Evolutionary conservation across 1,140 invertebrate genomes (phyloP).

Genomic region (Eupristina koningsbergeri): DNA sequence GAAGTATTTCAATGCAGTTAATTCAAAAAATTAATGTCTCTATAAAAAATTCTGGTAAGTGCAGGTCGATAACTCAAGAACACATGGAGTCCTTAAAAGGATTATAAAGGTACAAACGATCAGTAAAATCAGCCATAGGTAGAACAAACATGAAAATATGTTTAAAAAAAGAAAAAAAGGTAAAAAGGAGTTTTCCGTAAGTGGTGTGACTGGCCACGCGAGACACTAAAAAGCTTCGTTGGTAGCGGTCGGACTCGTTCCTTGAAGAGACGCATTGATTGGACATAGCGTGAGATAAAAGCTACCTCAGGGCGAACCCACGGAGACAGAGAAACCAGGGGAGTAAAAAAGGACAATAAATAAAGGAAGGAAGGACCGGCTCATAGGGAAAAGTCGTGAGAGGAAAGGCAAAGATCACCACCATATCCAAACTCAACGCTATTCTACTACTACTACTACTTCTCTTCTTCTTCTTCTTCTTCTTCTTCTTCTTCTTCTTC

Average conservation of each 20-base stretch:
- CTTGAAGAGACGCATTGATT: constrained; percentile 32
- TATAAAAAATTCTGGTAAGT: neutral
- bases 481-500: no score
- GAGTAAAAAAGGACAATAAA: neutral
- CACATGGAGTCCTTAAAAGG: neutral
- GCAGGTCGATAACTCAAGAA: neutral
- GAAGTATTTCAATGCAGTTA: no score
- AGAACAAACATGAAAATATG: neutral
- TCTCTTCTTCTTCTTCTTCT: no score
- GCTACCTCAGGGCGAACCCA: neutral
- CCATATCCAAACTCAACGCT: constrained; percentile 50
- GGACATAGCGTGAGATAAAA: neutral
- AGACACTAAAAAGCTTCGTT: constrained; percentile 51
- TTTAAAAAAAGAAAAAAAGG: neutral
- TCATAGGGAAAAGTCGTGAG: constrained; percentile 45
- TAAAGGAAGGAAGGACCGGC: neutral
- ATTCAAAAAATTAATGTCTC: neutral
- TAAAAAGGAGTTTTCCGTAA: constrained; percentile 29
- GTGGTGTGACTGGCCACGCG: neutral
- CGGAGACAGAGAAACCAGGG: neutral
- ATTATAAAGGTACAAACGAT: neutral
- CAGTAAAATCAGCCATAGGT: neutral
- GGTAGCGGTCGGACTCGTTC: neutral
- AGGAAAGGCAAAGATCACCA: constrained; percentile 56
- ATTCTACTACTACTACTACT: no score